Evolutionary conservation across 2,113 vertebrate genomes (phyloP).

Genomic region (Ondatra zibethicus): DNA sequence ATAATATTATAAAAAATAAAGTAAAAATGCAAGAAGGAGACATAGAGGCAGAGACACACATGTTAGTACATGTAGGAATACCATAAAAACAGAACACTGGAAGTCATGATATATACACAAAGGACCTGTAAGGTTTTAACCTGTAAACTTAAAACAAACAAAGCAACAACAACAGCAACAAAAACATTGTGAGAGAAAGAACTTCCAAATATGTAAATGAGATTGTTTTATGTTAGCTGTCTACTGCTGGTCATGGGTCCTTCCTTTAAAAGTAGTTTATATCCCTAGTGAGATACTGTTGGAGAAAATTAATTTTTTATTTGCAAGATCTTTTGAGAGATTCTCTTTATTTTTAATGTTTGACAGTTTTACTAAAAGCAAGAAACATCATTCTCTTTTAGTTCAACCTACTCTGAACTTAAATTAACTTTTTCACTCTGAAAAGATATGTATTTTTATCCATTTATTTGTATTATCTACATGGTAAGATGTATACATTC

Average conservation of each 20-base stretch:
- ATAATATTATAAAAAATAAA: neutral
- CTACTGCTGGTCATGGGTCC: neutral
- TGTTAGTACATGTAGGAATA: neutral
- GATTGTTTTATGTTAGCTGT: neutral
- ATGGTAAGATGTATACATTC: neutral
- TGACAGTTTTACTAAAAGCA: neutral
- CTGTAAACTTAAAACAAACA: neutral
- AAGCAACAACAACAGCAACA: neutral
- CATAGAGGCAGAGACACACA: neutral
- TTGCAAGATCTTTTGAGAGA: neutral
- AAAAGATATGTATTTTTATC: neutral
- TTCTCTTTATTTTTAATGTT: constrained; percentile 11
- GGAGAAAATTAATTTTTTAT: neutral
- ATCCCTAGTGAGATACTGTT: neutral
- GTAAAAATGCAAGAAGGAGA: neutral
- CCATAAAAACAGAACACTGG: neutral
- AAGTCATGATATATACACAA: neutral
- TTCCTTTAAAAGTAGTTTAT: neutral
- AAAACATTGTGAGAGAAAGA: neutral
- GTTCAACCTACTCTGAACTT: neutral
- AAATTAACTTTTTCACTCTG: neutral
- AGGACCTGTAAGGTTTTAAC: neutral
- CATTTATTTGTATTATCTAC: neutral
- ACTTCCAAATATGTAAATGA: neutral
- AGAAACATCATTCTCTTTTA: neutral